These are phyloP conservation scores for Dasypus novemcinctus DNA, from an alignment of 2,113 vertebrate species.

Conservation along the genomic window DNA sequence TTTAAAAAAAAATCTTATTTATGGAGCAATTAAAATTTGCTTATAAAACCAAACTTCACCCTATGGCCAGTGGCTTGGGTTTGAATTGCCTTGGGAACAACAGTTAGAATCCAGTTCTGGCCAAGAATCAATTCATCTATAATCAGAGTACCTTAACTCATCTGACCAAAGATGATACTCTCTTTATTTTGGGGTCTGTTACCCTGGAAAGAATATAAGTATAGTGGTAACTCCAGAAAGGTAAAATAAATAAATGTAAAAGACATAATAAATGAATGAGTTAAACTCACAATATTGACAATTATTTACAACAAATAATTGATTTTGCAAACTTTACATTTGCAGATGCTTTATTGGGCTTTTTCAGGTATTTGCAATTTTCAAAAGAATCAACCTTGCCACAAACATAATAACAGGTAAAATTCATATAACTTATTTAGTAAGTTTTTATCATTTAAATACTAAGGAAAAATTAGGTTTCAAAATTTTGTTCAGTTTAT, in stretches of 20 bases:
- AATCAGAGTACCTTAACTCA: neutral
- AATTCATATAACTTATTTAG: neutral
- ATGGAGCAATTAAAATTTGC: neutral
- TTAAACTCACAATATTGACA: neutral
- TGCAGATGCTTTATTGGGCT: neutral
- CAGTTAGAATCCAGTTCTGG: neutral
- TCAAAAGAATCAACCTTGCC: neutral
- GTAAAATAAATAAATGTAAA: neutral
- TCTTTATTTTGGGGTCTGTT: neutral
- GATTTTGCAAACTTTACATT: neutral
- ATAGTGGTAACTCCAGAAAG: neutral
- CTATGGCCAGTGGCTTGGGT: neutral
- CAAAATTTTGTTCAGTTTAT: neutral
- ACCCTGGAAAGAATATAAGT: neutral
- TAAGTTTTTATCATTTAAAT: neutral
- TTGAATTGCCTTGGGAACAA: neutral
- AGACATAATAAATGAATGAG: neutral
- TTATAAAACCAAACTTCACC: neutral
- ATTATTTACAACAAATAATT: slow-evolving; percentile 21
- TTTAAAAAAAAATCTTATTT: neutral
- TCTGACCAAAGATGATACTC: neutral
- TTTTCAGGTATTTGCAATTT: neutral
- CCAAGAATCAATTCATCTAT: neutral
- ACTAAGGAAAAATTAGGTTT: neutral
- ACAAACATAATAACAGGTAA: neutral